Base-by-base conservation (phyloP, 92 coral and sea anemone genomes). In the Epizoanthus stellaris region DNA sequence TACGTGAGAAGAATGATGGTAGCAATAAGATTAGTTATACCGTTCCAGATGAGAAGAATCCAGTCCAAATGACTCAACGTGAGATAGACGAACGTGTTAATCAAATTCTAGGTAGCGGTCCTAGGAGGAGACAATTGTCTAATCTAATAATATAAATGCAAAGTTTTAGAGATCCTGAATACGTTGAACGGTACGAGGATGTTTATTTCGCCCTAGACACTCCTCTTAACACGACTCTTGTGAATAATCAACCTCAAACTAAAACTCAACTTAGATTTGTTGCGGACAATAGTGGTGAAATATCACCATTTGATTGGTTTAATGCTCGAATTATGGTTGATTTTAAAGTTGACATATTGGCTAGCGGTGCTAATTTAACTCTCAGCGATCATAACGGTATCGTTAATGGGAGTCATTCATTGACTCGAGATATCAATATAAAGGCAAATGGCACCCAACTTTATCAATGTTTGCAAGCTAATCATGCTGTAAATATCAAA, bases 131-230 rank as follows among this genome's bases (percentile, higher is more conserved):
- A 40, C 4, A 2, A 40, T 40, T 40, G 4, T 40, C 45, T 40
- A 40, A 40, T 40, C 0, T 21, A 66, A 4, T 66, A 15, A 59
- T 58, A 73, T 72, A 40, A 66, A 16, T 73, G 63, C 8, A 17
- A 1, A 52, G 67, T 52, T 73, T 30, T 20, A 39, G 73, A 42
- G 67, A 43, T 75, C 79, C 61, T 19, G 61, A 84, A 60, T 84
- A 36, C 65, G 64, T 61, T 1, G 65, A 85, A 74, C 66, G 82
- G 16, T 73, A 74, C 14, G 82, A 85, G 40, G 82, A 84, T 19
- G 87, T 84, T 19, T 7, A 25, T 0, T 73, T 85, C n/a, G 82
- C 73, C 38, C 58, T 85, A 2, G 88, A 85, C 72, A 42, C 45
- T 56, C 74, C 57, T 38, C 30, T 85, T 14, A 3, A 21, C 0